Evolutionary conservation across 2,797 vertebrate species (phyloP).

Genomic region (Peromyscus nudipes): DNA sequence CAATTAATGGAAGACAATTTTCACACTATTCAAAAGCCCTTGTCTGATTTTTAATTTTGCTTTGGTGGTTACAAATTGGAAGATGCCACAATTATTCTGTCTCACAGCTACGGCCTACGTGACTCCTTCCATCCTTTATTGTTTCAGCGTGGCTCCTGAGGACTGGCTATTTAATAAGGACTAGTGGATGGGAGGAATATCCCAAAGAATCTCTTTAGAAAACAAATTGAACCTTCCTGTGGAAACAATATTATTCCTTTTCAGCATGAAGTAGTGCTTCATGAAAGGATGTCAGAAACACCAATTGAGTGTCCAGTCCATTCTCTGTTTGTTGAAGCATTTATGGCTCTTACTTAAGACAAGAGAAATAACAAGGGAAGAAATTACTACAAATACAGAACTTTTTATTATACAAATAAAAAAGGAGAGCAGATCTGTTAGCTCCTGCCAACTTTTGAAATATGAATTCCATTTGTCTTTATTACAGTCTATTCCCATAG

Average conservation of each 20-base stretch:
- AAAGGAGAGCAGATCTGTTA: conserved; percentile 80
- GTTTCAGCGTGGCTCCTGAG: background rate
- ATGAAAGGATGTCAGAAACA: conserved; percentile 38
- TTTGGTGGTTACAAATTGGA: background rate
- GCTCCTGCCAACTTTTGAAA: conserved; percentile 84
- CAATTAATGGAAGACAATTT: background rate
- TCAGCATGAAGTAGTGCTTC: conserved; percentile 42
- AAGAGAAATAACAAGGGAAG: conserved; percentile 73
- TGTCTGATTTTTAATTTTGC: background rate
- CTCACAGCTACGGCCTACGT: background rate
- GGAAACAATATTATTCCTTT: conserved; percentile 38
- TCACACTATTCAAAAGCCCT: background rate
- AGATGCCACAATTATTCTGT: background rate
- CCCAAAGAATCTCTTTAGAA: conserved; percentile 42
- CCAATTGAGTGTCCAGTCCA: background rate
- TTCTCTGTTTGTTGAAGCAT: conserved; percentile 66
- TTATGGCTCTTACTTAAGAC: conserved; percentile 75
- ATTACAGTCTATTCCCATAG: conserved; percentile 79
- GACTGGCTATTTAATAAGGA: background rate
- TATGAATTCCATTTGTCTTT: conserved; percentile 86
- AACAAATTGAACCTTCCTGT: conserved; percentile 36
- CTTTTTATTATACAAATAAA: conserved; percentile 83
- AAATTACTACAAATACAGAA: conserved; percentile 76
- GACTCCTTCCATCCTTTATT: background rate
- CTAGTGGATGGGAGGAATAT: conserved; percentile 8